Evolutionary conservation across 2,113 vertebrate species (phyloP).

Genomic region (Saimiri boliviensis): DNA sequence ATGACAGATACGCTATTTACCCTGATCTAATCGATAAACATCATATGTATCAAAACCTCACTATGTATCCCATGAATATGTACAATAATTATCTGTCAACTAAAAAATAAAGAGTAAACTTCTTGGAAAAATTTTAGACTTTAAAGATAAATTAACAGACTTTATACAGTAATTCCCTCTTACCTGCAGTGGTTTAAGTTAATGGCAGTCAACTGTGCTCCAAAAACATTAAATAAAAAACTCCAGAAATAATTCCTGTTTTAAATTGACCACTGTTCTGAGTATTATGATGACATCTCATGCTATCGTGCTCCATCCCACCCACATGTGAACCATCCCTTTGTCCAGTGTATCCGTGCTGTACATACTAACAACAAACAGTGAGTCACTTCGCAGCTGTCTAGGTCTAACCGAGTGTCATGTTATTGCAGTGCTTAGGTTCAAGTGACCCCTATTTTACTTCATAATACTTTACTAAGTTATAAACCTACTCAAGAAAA

Average conservation of each 20-base stretch:
- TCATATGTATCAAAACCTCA: too few relatives aligned
- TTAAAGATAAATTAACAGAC: background rate
- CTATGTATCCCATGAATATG: too few relatives aligned
- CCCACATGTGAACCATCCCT: background rate
- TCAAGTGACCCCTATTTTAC: background rate
- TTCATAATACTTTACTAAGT: slow-evolving; percentile 24
- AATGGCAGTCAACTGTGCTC: background rate
- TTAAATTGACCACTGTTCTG: background rate
- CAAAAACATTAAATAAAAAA: background rate
- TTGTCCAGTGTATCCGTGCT: background rate
- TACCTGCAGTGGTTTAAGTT: background rate
- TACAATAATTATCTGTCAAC: too few relatives aligned
- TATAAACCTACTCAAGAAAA: slow-evolving; percentile 84
- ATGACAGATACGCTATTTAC: too few relatives aligned
- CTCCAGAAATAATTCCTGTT: background rate
- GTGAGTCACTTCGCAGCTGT: background rate
- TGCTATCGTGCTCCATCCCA: background rate
- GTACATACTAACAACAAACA: background rate
- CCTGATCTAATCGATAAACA: too few relatives aligned
- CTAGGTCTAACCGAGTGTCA: background rate
- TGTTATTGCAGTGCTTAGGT: background rate
- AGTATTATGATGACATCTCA: background rate
- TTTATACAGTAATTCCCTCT: background rate
- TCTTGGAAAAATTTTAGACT: background rate
- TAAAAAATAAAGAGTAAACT: background rate